Evolutionary conservation across 1,140 invertebrate genomes (phyloP).

Genomic region (Cataglyphis hispanica): DNA sequence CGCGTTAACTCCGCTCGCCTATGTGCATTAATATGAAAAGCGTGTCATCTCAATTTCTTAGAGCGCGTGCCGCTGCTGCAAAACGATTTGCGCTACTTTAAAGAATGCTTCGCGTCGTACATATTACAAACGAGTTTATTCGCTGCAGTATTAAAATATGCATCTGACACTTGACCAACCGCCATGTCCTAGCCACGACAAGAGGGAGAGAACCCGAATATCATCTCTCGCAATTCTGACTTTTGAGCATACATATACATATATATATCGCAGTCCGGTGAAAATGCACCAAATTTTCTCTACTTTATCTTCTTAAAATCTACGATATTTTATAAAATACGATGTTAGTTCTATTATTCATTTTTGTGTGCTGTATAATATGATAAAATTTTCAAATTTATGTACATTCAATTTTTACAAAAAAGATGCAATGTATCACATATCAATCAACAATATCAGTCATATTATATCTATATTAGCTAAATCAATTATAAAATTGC

Average conservation of each 20-base stretch:
- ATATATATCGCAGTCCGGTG: too few species aligned
- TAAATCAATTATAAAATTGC: not conserved
- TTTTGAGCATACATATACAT: not conserved
- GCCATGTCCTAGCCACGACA: not conserved
- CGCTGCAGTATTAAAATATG: constrained; percentile 16
- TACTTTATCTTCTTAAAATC: not conserved
- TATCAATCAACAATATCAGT: not conserved
- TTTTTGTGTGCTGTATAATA: not conserved
- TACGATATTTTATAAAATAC: not conserved
- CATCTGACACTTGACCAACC: not conserved
- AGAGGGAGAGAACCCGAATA: not conserved
- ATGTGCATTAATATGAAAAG: constrained; percentile 49
- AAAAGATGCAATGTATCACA: not conserved
- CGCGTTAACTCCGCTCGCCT: constrained; percentile 24
- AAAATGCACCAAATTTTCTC: not conserved
- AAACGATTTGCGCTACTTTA: constrained; percentile 35
- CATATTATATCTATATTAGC: too few species aligned
- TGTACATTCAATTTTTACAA: not conserved
- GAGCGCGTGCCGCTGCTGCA: constrained; percentile 39
- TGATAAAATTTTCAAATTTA: not conserved
- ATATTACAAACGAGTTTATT: constrained; percentile 26
- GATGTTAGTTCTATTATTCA: not conserved
- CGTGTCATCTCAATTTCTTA: constrained; percentile 52
- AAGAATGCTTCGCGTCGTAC: constrained; percentile 42
- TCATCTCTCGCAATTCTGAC: not conserved